A percentile compares a stretch with the other conserved stretches of the same genome.
Evolutionary conservation across 2,888 invertebrate genomes (phyloP).

Genomic region (Halocaridina rubra): DNA sequence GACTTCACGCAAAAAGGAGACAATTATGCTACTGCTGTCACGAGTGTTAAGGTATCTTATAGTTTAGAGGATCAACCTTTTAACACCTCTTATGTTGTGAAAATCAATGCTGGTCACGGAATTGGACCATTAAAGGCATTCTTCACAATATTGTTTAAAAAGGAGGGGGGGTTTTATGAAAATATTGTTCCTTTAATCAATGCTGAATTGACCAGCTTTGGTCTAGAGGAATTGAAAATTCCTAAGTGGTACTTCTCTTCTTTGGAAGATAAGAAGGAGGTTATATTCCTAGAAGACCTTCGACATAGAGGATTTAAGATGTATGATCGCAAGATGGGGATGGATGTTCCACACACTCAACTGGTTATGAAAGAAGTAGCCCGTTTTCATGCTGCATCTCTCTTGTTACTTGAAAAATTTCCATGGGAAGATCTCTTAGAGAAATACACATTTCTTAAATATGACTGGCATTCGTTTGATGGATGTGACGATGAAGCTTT

Average conservation of each 20-base stretch:
- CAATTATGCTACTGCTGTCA: constrained; percentile 10
- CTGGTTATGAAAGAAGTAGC: constrained; percentile 1
- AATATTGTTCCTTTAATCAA: not conserved
- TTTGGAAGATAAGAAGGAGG: not conserved
- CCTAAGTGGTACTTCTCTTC: not conserved
- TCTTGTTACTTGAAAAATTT: not conserved
- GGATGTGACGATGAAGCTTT: not conserved
- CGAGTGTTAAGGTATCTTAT: constrained; percentile 23
- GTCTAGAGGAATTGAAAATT: not conserved
- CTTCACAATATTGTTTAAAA: not conserved
- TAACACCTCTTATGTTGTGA: constrained; percentile 17
- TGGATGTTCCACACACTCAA: not conserved
- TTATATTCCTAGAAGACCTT: not conserved
- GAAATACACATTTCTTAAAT: not conserved
- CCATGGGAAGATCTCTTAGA: not conserved
- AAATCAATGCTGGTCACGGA: constrained; percentile 13
- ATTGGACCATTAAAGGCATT: not conserved
- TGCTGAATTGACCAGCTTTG: not conserved
- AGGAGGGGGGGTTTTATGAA: constrained; percentile 16
- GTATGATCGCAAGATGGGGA: constrained; percentile 5
- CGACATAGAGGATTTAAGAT: not conserved
- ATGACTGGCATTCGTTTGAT: not conserved
- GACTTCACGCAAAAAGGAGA: constrained; percentile 36
- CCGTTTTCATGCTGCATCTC: constrained; percentile 16
- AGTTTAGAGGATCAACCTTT: not conserved